A percentile compares a stretch with the other conserved stretches of the same genome.
Evolutionary conservation across 2,888 invertebrate genomes (phyloP).

Genomic region (Xestia sexstrigata): DNA sequence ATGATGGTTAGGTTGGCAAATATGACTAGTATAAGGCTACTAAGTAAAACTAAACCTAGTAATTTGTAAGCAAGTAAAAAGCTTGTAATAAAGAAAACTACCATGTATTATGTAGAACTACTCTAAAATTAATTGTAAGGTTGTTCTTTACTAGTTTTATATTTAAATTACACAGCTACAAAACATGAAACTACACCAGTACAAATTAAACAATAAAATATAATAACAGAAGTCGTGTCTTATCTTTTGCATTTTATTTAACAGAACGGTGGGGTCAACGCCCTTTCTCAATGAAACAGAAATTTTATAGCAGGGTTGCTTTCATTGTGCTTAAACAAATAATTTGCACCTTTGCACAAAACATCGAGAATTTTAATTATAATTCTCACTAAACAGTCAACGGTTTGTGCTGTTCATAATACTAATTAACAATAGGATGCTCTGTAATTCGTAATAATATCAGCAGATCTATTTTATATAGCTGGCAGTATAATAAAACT

Average conservation of each 20-base stretch:
- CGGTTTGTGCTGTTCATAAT: conserved; percentile 1
- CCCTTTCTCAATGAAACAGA: conserved; percentile 2
- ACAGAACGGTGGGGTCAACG: conserved; percentile 10
- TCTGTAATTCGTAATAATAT: not conserved
- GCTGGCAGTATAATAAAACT: not conserved
- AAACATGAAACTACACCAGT: conserved; percentile 4
- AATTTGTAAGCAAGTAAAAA: not conserved
- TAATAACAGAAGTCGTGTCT: not conserved
- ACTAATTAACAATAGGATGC: not conserved
- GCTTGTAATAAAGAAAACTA: not conserved
- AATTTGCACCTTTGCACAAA: conserved; percentile 25
- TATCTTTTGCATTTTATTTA: conserved; percentile 30
- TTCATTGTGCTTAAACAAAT: conserved; percentile 15
- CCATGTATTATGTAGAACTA: not conserved
- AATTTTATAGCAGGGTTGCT: conserved; percentile 14
- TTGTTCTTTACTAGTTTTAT: not conserved
- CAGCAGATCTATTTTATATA: not conserved
- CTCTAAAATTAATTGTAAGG: not conserved
- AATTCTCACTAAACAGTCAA: conserved; percentile 3
- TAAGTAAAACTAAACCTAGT: not conserved
- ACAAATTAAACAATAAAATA: conserved; percentile 9
- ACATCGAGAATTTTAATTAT: conserved; percentile 15
- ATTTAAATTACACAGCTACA: conserved; percentile 9
- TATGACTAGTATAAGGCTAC: too few species aligned
- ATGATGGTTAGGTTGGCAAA: not conserved